Conservation (phyloP, 2,888 invertebrate genomes). For the Orthosia gothica region DNA sequence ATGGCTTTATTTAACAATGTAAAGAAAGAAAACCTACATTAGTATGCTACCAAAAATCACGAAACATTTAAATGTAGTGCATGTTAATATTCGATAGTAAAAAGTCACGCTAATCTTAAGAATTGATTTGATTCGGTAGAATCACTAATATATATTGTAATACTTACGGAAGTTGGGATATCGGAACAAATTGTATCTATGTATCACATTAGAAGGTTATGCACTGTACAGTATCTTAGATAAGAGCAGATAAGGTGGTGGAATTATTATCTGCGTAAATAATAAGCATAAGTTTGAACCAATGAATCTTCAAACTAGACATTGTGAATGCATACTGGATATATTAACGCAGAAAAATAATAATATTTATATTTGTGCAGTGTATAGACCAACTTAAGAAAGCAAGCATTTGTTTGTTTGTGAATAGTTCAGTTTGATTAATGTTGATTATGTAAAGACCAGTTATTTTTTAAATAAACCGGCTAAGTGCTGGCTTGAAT, state of each 20-base stretch:
- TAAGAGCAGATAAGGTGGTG: slow-evolving; percentile 5
- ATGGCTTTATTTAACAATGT: no score
- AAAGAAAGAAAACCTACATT: no score
- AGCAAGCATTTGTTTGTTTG: not conserved
- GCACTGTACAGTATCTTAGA: not conserved
- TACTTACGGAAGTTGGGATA: slow-evolving; percentile 5
- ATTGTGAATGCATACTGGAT: slow-evolving; percentile 3
- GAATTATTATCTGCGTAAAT: slow-evolving; percentile 1
- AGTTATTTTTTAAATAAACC: not conserved
- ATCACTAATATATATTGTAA: not conserved
- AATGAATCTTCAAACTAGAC: not conserved
- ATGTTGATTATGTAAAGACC: not conserved
- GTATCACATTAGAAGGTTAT: slow-evolving; percentile 1
- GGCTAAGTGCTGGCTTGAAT: slow-evolving; percentile 4
- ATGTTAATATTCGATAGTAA: not conserved
- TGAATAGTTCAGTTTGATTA: not conserved
- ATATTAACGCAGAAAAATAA: slow-evolving; percentile 1
- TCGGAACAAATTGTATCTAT: slow-evolving; percentile 1
- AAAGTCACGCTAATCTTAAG: not conserved
- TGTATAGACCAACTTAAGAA: slow-evolving; percentile 11
- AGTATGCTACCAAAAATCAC: no score
- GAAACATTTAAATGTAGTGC: no score
- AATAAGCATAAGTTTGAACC: slow-evolving; percentile 5
- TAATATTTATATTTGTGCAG: slow-evolving; percentile 10
- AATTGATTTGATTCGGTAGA: not conserved